Evolutionary conservation across 2,888 invertebrate species (phyloP), one percentile per base, ranked within the genome.

Genomic region (Leptodirus hochenwartii): DNA sequence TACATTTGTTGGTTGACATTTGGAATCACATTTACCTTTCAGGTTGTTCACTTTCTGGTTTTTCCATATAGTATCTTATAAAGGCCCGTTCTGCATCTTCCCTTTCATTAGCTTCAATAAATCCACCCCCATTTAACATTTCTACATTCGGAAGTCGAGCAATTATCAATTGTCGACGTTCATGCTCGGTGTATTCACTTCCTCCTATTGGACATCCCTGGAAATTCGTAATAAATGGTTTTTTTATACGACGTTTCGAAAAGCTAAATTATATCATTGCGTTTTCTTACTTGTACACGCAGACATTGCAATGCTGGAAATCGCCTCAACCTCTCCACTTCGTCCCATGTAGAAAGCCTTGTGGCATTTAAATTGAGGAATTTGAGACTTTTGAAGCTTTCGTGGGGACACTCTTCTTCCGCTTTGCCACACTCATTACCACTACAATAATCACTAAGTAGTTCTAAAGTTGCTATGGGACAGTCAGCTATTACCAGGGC

Each of bases 51-150:
- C 74, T 70, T 54, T 80, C 80, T 2, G 82, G 77, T 45, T 78
- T 76, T 49, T 87, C 80, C 79, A 85, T 80, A 53, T 82, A 91
- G 50, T 84, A 76, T 34, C 93, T 66, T 43, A 93, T 84, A 55
- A 91, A 93, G 38, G 88, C 84, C 35, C 91, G 63, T 53, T 93
- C 93, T 9, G 91, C 82, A 47, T 87, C 80, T 53, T 90, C 88
- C 33, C 90, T 64, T 51, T 93, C 93, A 41, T 81, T 79, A 0
- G 64, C 65, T 17, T 74, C 72, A 41, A 93, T 84, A 9, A 67
- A 67, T 11, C 80, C 82, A 32, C 91, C 90, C 1, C 91, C 91
- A 58, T 93, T 93, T 23, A 93, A 59, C 30, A 79, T 79, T 39
- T 70, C 66, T 25, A 91, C 74, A 51, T 76, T 79, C 22, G 90